A percentile compares a stretch with the other conserved stretches of the same genome.
These are phyloP conservation scores for Orbicella faveolata DNA, from an alignment of 64 coral and sea anemone genomes.

Conservation along the genomic window DNA sequence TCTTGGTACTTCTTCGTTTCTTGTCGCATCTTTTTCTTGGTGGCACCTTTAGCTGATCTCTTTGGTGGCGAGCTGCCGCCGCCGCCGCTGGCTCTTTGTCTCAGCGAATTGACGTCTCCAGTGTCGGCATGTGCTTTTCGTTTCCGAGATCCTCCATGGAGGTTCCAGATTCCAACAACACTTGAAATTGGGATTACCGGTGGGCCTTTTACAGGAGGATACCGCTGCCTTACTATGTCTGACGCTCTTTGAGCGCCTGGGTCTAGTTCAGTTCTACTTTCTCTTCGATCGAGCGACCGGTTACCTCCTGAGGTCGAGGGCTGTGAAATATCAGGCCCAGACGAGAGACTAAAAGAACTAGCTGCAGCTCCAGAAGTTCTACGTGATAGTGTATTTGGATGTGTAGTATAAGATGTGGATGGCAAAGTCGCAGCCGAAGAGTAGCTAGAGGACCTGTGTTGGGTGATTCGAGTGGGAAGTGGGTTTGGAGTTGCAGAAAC, in stretches of 20 bases:
- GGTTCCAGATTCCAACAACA: not conserved
- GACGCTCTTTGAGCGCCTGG: not conserved
- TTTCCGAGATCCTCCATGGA: not conserved
- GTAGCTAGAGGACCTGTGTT: not conserved
- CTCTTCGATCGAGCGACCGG: not conserved
- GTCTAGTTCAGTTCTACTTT: not conserved
- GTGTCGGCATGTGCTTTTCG: not conserved
- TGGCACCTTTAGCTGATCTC: not conserved
- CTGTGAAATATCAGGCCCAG: not conserved
- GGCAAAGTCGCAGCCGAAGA: not conserved
- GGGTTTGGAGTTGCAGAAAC: too few relatives aligned
- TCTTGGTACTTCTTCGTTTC: not conserved
- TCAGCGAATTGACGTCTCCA: not conserved
- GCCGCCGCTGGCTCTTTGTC: not conserved
- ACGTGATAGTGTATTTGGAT: not conserved
- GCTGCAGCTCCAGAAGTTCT: not conserved
- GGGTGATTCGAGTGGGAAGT: not conserved
- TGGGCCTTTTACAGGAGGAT: not conserved
- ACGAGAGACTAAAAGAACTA: not conserved
- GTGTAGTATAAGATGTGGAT: not conserved
- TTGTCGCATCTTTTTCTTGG: not conserved
- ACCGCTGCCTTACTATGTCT: not conserved
- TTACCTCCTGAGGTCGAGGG: not conserved
- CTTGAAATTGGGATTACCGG: not conserved
- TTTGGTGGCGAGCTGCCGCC: not conserved